Evolutionary conservation across 1,140 invertebrate species (phyloP).

Genomic region (Drosophila ficusphila): DNA sequence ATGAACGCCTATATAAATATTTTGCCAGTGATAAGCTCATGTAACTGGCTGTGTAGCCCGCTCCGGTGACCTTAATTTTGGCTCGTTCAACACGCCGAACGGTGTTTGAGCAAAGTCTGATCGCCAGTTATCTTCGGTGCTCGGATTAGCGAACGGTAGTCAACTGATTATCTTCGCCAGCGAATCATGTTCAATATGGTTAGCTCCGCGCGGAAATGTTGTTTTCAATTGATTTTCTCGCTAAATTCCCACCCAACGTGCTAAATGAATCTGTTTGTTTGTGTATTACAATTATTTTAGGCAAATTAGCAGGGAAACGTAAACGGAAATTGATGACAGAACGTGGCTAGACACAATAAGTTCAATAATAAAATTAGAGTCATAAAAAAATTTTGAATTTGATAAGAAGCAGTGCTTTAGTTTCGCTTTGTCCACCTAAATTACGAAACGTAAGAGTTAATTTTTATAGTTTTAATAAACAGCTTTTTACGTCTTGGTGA

Average conservation of each 20-base stretch:
- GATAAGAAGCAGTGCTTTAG: too few species aligned
- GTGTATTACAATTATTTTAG: conserved; percentile 22
- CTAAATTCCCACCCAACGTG: conserved; percentile 17
- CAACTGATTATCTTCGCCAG: conserved; percentile 10
- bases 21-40: conserved; percentile 53
- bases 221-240: conserved; percentile 15
- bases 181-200: conserved; percentile 9
- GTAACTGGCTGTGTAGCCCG: conserved; percentile 11
- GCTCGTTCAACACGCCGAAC: conserved; percentile 25
- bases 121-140: conserved; percentile 27
- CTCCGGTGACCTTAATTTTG: conserved; percentile 28
- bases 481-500: too few species aligned
- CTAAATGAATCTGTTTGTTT: conserved; percentile 39
- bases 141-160: conserved; percentile 13
- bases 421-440: too few species aligned
- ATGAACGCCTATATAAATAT: conserved; percentile 47
- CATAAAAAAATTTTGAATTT: not conserved
- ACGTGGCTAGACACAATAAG: conserved; percentile 1
- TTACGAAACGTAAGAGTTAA: too few species aligned
- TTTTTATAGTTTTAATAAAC: too few species aligned
- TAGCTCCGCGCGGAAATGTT: not conserved
- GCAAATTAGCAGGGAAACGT: conserved; percentile 12
- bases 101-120: conserved; percentile 35
- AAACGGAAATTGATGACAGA: conserved; percentile 10
- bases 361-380: conserved; percentile 5